Evolutionary conservation across 2,113 vertebrate species (phyloP).

Genomic region (Zosterops japonicus): DNA sequence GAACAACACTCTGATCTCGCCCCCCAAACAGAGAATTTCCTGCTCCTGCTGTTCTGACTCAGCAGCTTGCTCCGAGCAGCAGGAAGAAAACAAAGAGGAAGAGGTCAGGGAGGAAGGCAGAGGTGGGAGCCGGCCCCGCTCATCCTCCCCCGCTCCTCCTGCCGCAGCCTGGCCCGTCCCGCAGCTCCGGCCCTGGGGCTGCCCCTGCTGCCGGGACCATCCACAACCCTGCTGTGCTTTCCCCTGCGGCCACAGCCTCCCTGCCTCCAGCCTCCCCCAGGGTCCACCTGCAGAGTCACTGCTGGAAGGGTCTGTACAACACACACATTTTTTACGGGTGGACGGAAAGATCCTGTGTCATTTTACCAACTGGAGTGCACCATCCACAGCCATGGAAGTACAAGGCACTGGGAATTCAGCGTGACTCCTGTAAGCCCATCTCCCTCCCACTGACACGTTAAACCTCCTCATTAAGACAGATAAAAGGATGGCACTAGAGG

Average conservation of each 20-base stretch:
- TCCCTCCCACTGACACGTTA: neutral
- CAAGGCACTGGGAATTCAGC: neutral
- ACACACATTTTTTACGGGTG: neutral
- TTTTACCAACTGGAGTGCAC: neutral
- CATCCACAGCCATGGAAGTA: neutral
- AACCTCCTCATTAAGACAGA: neutral
- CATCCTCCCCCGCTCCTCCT: neutral
- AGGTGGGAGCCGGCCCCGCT: rapidly evolving
- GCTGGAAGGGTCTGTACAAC: neutral
- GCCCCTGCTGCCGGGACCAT: rapidly evolving
- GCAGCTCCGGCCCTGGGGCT: rapidly evolving
- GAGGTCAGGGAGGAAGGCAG: constrained; percentile 24
- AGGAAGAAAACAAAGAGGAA: constrained; percentile 33
- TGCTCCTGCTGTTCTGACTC: constrained; percentile 47
- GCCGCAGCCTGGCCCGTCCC: rapidly evolving
- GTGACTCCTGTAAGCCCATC: neutral
- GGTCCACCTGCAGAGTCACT: rapidly evolving
- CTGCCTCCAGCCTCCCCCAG: neutral
- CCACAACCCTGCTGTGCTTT: rapidly evolving
- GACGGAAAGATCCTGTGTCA: neutral
- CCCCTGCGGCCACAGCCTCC: rapidly evolving
- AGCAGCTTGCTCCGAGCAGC: constrained; percentile 24
- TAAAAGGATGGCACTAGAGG: neutral
- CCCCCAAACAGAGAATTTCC: constrained; percentile 23
- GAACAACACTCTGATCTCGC: constrained; percentile 10